Evolutionary conservation across 2,888 invertebrate species (phyloP), one percentile per base, ranked within the genome.

Genomic region (Thereva nobilitata): DNA sequence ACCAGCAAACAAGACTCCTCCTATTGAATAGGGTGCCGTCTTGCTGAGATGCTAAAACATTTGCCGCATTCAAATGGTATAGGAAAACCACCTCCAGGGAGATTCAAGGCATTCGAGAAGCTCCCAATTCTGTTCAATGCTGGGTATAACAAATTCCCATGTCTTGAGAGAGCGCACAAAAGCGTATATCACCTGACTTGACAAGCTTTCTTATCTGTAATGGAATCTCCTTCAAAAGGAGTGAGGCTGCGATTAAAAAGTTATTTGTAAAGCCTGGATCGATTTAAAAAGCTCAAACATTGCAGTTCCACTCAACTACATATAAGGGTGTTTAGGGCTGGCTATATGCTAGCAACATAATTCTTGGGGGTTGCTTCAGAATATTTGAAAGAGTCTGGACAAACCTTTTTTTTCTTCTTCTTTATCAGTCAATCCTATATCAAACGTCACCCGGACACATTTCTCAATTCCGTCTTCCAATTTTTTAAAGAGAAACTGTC

Each of bases 211-310:
- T 61, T 61, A 61, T 61, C 61, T 61, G 40, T 45, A 61, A 61
- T 61, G 41, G 61, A 50, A 61, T 61, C 61, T 61, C 42, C 50
- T 61, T 50, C 42, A 50, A 50, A 50, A 23, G 38, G 50, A 34
- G 61, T 61, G 61, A 50, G 61, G 50, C 61, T 61, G 47, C 61
- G 61, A 61, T 61, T 61, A 61, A 61, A 61, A 61, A 61, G 61
- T 50, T 61, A 50, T 61, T 61, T 61, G 61, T 61, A 61, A 61
- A 61, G 40, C 61, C 41, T 37, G 50, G 50, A 50, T 61, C 61
- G 45, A 61, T 61, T 50, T 50, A 12, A 9, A 50, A 61, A 44
- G 50, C 47, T 23, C 41, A 61, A 8, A 12, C 34, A 37, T 23
- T 12, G 23, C 49, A 41, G 50, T 40, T 5, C 38, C 40, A 34